Percentiles rank a stretch among this genome's conserved stretches.
Conservation (phyloP, 2,888 invertebrate genomes). For the Leptothorax acervorum region DNA sequence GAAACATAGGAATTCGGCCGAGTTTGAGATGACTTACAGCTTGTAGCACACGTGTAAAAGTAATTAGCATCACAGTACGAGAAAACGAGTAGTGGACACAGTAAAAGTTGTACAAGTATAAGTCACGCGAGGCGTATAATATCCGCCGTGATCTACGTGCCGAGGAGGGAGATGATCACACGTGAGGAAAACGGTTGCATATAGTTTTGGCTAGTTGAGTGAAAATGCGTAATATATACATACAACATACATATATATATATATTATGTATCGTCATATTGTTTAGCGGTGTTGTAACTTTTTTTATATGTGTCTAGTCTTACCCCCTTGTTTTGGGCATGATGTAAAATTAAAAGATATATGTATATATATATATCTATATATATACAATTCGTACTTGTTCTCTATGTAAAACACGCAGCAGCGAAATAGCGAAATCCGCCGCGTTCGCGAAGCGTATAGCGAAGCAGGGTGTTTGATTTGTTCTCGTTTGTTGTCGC, state of each 20-base stretch:
- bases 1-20: slow-evolving; percentile 59
- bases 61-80: slow-evolving; percentile 43
- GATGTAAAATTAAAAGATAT: slow-evolving; percentile 79
- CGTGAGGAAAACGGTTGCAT: slow-evolving; percentile 70
- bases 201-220: slow-evolving; percentile 77
- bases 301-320: slow-evolving; percentile 84
- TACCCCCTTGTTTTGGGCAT: slow-evolving; percentile 84
- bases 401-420: slow-evolving; percentile 76
- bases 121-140: slow-evolving; percentile 6
- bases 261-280: slow-evolving; percentile 79
- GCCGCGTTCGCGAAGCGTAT: not conserved
- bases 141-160: not conserved
- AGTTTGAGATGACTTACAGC: slow-evolving; percentile 48
- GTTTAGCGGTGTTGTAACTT: slow-evolving; percentile 82
- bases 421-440: slow-evolving; percentile 71
- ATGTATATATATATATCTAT: slow-evolving; percentile 1
- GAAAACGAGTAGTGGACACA: slow-evolving; percentile 35
- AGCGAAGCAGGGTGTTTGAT: slow-evolving; percentile 55
- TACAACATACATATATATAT: slow-evolving; percentile 41
- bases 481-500: slow-evolving; percentile 79
- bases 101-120: slow-evolving; percentile 30
- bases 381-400: slow-evolving; percentile 76
- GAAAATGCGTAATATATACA: slow-evolving; percentile 74
- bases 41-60: slow-evolving; percentile 52
- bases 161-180: slow-evolving; percentile 17